A percentile compares a stretch with the other conserved stretches of the same genome.
phyloP scores from a whole-genome alignment of 2,113 vertebrate genomes.

The Triplophysa dalaica region DNA sequence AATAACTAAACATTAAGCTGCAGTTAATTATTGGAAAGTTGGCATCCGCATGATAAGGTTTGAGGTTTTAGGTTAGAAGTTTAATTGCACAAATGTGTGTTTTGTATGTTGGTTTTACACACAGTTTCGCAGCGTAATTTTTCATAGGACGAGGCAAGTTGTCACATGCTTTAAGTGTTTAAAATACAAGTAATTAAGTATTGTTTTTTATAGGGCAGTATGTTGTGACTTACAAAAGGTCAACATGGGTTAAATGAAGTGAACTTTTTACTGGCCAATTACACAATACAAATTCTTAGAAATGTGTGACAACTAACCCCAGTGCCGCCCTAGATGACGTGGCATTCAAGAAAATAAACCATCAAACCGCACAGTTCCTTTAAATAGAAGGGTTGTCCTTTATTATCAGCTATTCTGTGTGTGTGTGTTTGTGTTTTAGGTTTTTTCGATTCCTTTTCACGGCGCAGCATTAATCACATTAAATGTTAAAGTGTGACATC shows the following conservation, averaged over 20 bases:
- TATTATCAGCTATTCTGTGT: conserved; percentile 10
- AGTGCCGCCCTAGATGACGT: not conserved
- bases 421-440: not conserved
- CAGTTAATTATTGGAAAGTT: not conserved
- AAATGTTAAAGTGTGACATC: not conserved
- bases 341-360: not conserved
- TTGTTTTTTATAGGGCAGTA: no score
- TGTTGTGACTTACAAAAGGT: not conserved
- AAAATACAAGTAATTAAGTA: no score
- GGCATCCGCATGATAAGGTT: no score
- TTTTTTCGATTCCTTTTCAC: not conserved
- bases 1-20: conserved; percentile 6
- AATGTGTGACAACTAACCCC: not conserved
- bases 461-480: not conserved
- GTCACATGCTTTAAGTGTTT: not conserved
- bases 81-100: not conserved
- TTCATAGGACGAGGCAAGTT: not conserved
- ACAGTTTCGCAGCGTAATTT: not conserved
- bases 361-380: not conserved
- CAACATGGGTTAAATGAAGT: not conserved
- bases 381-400: not conserved
- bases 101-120: not conserved
- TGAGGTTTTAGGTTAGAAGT: no score
- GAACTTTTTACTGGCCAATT: no score
- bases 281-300: no score